phyloP scores from a whole-genome alignment of 2,113 vertebrate species.

The Bufo gargarizans region DNA sequence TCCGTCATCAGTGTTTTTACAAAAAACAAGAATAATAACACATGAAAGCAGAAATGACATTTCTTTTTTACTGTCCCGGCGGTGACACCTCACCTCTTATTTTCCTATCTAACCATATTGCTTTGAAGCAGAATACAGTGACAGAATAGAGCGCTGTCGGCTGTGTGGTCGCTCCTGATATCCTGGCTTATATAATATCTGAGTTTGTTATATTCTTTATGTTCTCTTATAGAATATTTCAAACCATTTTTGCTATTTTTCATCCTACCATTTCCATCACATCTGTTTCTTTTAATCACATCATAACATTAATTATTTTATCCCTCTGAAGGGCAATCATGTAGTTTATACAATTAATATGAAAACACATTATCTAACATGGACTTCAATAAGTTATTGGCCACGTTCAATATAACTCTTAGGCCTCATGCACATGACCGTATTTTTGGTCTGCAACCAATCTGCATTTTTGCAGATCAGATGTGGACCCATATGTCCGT shows the following conservation, averaged over 20 bases:
- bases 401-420: neutral
- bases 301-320: neutral
- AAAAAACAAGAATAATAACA: neutral
- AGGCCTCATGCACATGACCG: too few relatives aligned
- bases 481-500: too few relatives aligned
- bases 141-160: neutral
- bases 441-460: too few relatives aligned
- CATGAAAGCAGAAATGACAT: slow-evolving; percentile 8
- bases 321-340: neutral
- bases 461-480: too few relatives aligned
- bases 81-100: slow-evolving; percentile 9
- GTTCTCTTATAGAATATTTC: neutral
- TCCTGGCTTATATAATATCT: neutral
- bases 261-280: neutral
- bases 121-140: neutral
- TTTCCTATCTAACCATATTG: neutral
- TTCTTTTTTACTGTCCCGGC: neutral
- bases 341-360: neutral
- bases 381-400: neutral
- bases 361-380: neutral
- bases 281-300: neutral
- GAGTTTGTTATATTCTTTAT: neutral
- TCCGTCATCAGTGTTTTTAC: neutral
- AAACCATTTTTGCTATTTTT: neutral
- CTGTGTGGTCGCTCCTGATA: neutral